These are phyloP conservation scores for Tachystola acroxantha DNA, from an alignment of 2,888 invertebrate genomes.

Conservation along the genomic window DNA sequence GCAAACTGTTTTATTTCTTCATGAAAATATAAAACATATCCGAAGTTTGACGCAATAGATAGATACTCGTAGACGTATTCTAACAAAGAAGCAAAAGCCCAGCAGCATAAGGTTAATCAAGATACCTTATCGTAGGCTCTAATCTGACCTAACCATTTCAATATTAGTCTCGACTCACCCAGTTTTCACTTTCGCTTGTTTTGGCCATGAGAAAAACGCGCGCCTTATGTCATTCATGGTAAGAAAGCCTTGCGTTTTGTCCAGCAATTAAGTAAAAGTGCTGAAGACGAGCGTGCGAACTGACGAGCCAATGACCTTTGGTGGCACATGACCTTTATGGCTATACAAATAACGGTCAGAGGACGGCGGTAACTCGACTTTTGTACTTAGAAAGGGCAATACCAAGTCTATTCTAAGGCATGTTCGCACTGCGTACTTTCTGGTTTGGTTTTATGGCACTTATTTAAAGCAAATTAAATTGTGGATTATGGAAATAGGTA, in stretches of 20 bases:
- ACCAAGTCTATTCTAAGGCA: too few species aligned
- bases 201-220: slow-evolving; percentile 40
- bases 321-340: slow-evolving; percentile 12
- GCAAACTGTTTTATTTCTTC: too few species aligned
- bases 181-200: slow-evolving; percentile 59
- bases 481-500: too few species aligned
- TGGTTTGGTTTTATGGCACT: too few species aligned
- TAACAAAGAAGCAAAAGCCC: slow-evolving; percentile 1
- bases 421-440: too few species aligned
- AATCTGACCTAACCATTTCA: slow-evolving; percentile 7
- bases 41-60: too few species aligned
- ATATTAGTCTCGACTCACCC: slow-evolving; percentile 24
- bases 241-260: slow-evolving; percentile 61
- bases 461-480: too few species aligned
- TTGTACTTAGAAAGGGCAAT: background rate
- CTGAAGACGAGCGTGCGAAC: slow-evolving; percentile 55
- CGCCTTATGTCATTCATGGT: slow-evolving; percentile 52
- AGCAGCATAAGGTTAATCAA: slow-evolving; percentile 1
- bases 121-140: slow-evolving; percentile 2
- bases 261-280: slow-evolving; percentile 67
- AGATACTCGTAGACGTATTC: too few species aligned
- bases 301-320: slow-evolving; percentile 27
- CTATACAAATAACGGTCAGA: background rate
- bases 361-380: background rate
- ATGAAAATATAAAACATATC: too few species aligned